phyloP scores from a whole-genome alignment of 1,140 invertebrate species.

The Drosophila funebris region DNA sequence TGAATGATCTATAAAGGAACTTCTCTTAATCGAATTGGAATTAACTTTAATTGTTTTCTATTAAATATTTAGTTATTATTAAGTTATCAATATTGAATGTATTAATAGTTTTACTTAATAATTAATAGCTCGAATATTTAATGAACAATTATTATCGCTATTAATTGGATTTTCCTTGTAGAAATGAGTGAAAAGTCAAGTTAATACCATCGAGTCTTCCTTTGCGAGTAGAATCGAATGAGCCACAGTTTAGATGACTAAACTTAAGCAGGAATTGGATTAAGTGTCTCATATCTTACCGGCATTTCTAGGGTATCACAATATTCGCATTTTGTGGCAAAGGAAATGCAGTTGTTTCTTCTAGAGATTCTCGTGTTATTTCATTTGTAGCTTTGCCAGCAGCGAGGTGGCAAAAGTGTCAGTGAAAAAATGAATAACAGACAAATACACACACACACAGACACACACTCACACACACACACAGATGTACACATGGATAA shows the following conservation, averaged over 20 bases:
- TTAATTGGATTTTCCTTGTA: no score
- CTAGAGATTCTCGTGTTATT: constrained; percentile 9
- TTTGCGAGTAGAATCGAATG: not conserved
- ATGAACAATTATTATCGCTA: no score
- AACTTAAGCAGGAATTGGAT: not conserved
- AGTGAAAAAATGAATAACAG: constrained; percentile 29
- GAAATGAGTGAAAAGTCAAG: no score
- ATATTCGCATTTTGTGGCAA: not conserved
- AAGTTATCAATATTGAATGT: no score
- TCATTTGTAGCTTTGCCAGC: constrained; percentile 25
- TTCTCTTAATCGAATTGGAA: not conserved
- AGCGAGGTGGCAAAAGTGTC: constrained; percentile 34
- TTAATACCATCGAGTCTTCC: no score
- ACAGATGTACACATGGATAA: not conserved
- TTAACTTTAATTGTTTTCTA: not conserved
- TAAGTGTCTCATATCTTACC: not conserved
- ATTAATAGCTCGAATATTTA: no score
- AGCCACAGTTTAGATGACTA: not conserved
- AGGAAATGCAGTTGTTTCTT: constrained; percentile 1
- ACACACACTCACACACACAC: constrained; percentile 3
- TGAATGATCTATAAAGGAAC: not conserved
- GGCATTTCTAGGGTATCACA: constrained; percentile 21
- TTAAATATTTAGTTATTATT: not conserved
- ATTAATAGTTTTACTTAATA: not conserved
- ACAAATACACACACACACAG: constrained; percentile 5